These are phyloP conservation scores for Hyposoter didymator DNA, from an alignment of 2,888 invertebrate species.

Conservation along the genomic window DNA sequence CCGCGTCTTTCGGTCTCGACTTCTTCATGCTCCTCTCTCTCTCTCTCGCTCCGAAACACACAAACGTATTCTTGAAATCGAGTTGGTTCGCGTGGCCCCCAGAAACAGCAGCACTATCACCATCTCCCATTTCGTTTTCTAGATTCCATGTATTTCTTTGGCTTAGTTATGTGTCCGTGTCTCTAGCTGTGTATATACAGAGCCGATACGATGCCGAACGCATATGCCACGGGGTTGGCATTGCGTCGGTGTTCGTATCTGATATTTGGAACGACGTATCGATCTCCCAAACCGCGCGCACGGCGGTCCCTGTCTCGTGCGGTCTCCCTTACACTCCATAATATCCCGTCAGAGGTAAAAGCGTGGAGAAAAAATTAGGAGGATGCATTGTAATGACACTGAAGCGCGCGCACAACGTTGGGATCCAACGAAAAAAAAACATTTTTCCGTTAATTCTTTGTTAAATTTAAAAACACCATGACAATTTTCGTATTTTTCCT, in stretches of 20 bases:
- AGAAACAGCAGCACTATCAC: slow-evolving; percentile 52
- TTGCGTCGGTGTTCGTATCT: slow-evolving; percentile 55
- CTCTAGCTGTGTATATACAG: background rate
- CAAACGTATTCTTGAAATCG: slow-evolving; percentile 48
- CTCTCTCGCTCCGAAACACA: slow-evolving; percentile 19
- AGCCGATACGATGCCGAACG: slow-evolving; percentile 29
- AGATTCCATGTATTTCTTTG: slow-evolving; percentile 14
- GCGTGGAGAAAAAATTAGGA: too few relatives aligned
- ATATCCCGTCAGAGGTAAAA: background rate
- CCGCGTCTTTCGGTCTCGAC: slow-evolving; percentile 67
- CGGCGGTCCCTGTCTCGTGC: slow-evolving; percentile 50
- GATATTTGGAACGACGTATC: slow-evolving; percentile 66
- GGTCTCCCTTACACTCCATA: background rate
- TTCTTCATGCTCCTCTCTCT: slow-evolving; percentile 18
- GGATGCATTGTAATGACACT: too few relatives aligned
- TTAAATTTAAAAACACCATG: too few relatives aligned
- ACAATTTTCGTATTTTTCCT: too few relatives aligned
- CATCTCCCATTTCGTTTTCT: slow-evolving; percentile 59
- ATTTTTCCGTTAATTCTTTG: too few relatives aligned
- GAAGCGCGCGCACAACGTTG: too few relatives aligned
- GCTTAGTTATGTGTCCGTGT: background rate
- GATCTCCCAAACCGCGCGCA: slow-evolving; percentile 57
- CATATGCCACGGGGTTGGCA: slow-evolving; percentile 50
- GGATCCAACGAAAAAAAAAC: too few relatives aligned
- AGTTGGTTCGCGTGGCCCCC: slow-evolving; percentile 53